Evolutionary conservation across 2,797 vertebrate genomes (phyloP), one percentile per base, ranked within the genome.

Genomic region (Choloepus didactylus): DNA sequence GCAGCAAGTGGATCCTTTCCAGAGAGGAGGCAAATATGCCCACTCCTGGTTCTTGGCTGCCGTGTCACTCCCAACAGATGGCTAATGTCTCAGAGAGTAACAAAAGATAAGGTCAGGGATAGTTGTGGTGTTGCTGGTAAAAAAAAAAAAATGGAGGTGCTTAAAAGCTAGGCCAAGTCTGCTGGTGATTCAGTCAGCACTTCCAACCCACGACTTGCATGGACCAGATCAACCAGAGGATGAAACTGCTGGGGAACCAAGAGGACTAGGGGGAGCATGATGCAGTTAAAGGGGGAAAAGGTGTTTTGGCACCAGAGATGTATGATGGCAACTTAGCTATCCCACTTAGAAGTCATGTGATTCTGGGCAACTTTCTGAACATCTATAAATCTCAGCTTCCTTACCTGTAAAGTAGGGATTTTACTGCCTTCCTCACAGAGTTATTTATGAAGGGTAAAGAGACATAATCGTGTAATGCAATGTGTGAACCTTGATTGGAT

Each of bases 331-430:
- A 9, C 29, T 27, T 49, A n/a, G 25, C 60, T 56, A 66, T 51
- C 38, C 67, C 49, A 44, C 41, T 46, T 25, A 9, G 18, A 44
- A 35, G 44, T 3, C 5, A 0, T 9, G 46, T 31, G 46, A 67
- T 14, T 21, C 72, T 11, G 35, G n/a, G 49, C 46, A 12, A 19
- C 59, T 35, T 11, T 59, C 87, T 56, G 66, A 6, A 9, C 35
- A 79, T 92, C 94, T 79, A 62, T 38, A 35, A 25, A 29, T 62
- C 76, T 77, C 86, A 82, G 25, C 6, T 54, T 75, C 25, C 27
- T 82, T 35, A 21, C 54, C 41, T 35, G 38, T 56, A n/a, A 51
- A 7, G 60, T 21, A 38, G 66, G 66, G 66, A 19, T 67, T n/a
- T 67, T 23, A 81, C 70, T 49, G 25, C 29, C 21, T 75, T 59